These are phyloP conservation scores for Porites cylindrica DNA, from an alignment of 92 coral and sea anemone genomes.

Conservation along the genomic window DNA sequence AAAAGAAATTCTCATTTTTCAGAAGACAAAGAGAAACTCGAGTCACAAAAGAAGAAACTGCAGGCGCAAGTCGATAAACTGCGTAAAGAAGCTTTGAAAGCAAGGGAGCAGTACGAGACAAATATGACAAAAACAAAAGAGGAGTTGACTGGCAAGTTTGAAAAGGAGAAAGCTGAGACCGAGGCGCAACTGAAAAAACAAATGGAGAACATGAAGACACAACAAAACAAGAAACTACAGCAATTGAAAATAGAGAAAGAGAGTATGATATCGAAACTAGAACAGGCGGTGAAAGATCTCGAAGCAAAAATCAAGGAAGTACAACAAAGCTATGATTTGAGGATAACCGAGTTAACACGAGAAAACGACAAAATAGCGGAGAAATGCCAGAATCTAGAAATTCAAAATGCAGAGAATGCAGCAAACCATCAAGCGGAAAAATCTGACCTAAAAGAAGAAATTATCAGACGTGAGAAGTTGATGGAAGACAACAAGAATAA, in stretches of 20 bases:
- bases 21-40: conserved; percentile 38
- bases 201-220: conserved; percentile 45
- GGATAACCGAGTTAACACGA: conserved; percentile 26
- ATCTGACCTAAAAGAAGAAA: conserved; percentile 23
- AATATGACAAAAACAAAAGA: conserved; percentile 12
- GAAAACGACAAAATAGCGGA: conserved; percentile 40
- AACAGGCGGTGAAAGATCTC: conserved; percentile 23
- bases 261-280: conserved; percentile 33
- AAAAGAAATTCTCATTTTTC: conserved; percentile 40
- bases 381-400: conserved; percentile 28
- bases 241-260: conserved; percentile 49
- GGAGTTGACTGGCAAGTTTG: conserved; percentile 17
- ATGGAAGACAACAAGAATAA: conserved; percentile 30
- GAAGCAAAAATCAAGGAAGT: conserved; percentile 52
- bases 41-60: conserved; percentile 49
- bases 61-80: conserved; percentile 52
- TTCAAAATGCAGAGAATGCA: conserved; percentile 1
- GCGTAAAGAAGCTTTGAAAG: conserved; percentile 30
- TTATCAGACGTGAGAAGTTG: conserved; percentile 22
- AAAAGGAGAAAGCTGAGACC: conserved; percentile 31
- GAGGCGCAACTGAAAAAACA: conserved; percentile 54
- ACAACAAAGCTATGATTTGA: conserved; percentile 36
- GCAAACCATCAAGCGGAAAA: conserved; percentile 16
- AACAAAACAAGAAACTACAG: conserved; percentile 26
- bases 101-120: conserved; percentile 29